Evolutionary conservation across 2,113 vertebrate genomes (phyloP).

Genomic region (Accipiter virgatus): DNA sequence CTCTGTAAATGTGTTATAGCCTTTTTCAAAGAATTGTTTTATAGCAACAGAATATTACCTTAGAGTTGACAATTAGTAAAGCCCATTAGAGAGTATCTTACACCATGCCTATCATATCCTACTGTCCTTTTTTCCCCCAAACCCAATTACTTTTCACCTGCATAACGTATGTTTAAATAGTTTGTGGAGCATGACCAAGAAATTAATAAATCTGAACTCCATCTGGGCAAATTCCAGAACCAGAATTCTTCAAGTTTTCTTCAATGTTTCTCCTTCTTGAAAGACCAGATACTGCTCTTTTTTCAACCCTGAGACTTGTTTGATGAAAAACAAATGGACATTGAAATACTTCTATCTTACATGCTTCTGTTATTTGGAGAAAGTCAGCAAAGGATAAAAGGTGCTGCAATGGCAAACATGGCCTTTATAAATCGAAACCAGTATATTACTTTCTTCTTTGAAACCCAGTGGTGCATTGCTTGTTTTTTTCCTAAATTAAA

Average conservation of each 20-base stretch:
- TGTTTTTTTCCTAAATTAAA: not conserved
- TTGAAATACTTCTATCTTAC: not conserved
- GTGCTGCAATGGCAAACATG: not conserved
- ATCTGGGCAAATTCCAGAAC: not conserved
- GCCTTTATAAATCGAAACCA: not conserved
- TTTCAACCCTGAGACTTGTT: not conserved
- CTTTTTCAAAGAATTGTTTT: not conserved
- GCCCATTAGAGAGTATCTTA: not conserved
- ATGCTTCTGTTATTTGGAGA: not conserved
- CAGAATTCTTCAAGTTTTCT: not conserved
- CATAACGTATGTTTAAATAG: not conserved
- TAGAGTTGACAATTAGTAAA: not conserved
- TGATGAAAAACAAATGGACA: not conserved
- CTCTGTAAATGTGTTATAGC: not conserved
- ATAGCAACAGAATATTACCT: not conserved
- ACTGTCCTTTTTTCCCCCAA: not conserved
- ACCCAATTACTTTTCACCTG: not conserved
- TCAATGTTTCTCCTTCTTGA: not conserved
- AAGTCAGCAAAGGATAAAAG: not conserved
- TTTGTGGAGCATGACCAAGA: not conserved
- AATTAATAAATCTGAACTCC: not conserved
- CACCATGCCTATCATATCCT: not conserved
- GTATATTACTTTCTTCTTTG: not conserved
- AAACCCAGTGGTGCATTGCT: not conserved
- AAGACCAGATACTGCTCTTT: not conserved